Base-by-base conservation (phyloP, 1,140 invertebrate genomes). In the Hypothenemus hampei region DNA sequence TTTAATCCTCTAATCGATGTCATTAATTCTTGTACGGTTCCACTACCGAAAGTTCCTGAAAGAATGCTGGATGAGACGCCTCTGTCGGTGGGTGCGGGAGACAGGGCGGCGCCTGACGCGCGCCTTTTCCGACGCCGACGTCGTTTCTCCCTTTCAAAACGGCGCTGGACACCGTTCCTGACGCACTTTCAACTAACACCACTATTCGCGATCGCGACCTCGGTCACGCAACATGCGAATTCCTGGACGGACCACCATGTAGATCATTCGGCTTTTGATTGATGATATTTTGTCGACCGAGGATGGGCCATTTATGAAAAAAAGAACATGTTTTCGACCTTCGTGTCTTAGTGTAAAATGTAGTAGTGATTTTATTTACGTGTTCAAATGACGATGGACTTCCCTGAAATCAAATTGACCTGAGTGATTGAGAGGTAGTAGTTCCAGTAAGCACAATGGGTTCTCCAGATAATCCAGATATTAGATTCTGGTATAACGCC, bases 71-170 rank as follows among this genome's bases (percentile, higher is more conserved):
- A 39, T 39, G 50, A 19, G 53, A 48, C 46, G 54, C 54, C 54
- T 36, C 54, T 57, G 54, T 46, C 53, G 44, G 51, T 31, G 45
- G 53, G 44, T 57, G 45, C 54, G 37, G 44, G 49, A 61, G 59
- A 61, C 59, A 50, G 56, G 59, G 59, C 59, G 59, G 59, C 59
- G 59, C 56, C 59, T 45, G 43, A 49, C 54, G 43, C 55, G 53
- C 53, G 52, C 57, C 50, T 60, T 49, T 41, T 36, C 33, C 58
- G 58, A 60, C 58, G 55, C 50, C 46, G 52, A 54, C 59, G 59
- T 54, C 55, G 51, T 51, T 51, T 51, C 59, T 47, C 51, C 47
- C 46, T 23, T 45, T 57, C 33, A 57, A 55, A 51, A n/a, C 55
- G 55, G 24, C 51, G 39, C 49, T 44, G 51, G 31, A 33, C 41